These are phyloP conservation scores for Chalcosyrphus nemorum DNA, from an alignment of 2,888 invertebrate genomes.

Conservation along the genomic window DNA sequence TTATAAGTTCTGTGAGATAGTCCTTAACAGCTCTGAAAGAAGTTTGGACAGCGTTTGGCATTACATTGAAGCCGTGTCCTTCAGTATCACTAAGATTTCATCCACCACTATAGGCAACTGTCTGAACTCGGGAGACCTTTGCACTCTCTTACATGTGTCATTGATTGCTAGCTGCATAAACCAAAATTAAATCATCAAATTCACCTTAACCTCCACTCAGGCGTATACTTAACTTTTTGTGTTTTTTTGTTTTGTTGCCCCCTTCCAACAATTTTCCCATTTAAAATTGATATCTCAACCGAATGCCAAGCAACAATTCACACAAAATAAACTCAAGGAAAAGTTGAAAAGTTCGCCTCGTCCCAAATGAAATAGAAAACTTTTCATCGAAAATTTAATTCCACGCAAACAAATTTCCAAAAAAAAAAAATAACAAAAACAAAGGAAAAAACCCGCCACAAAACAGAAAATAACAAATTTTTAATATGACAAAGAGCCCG, in stretches of 20 bases:
- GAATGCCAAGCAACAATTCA: constrained; percentile 12
- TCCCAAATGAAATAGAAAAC: constrained; percentile 2
- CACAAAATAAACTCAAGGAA: constrained; percentile 16
- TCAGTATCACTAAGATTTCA: no score
- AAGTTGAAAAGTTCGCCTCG: constrained; percentile 21
- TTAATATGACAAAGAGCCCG: constrained; percentile 30
- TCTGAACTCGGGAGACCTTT: no score
- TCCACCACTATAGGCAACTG: no score
- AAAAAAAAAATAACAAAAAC: background rate
- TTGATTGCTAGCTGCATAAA: no score
- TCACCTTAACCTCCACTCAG: background rate
- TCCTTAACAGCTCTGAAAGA: no score
- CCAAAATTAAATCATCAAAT: no score
- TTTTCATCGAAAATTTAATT: constrained; percentile 26
- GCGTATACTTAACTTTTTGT: background rate
- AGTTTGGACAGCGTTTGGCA: no score
- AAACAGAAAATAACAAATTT: constrained; percentile 33
- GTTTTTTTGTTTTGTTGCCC: background rate
- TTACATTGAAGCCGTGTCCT: no score
- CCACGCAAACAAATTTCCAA: background rate
- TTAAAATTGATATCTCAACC: constrained; percentile 20
- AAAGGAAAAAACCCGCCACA: background rate
- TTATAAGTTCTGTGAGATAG: no score
- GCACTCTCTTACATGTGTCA: no score
- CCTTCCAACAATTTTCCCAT: constrained; percentile 4